These are phyloP conservation scores for Rambutsinella grinnellia DNA, from an alignment of 2,888 invertebrate species.

Conservation along the genomic window DNA sequence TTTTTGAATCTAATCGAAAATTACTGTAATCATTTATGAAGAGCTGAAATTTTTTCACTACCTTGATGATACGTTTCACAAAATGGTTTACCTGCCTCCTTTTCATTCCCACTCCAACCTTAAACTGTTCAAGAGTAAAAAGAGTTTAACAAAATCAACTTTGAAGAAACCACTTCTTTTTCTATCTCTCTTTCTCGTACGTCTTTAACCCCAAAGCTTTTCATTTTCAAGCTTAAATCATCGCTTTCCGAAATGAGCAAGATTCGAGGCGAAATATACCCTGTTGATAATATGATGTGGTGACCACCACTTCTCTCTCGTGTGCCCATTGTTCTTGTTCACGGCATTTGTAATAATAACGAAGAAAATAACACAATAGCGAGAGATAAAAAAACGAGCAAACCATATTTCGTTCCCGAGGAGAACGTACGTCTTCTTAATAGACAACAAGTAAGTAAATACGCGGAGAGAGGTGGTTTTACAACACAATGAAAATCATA, in stretches of 20 bases:
- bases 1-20: constrained; percentile 65
- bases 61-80: constrained; percentile 66
- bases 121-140: constrained; percentile 54
- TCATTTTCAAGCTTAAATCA: constrained; percentile 26
- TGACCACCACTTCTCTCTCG: constrained; percentile 54
- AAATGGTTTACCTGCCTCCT: constrained; percentile 59
- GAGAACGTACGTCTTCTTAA: background rate
- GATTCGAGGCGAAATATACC: constrained; percentile 23
- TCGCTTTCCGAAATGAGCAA: constrained; percentile 26
- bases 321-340: constrained; percentile 57
- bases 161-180: constrained; percentile 29
- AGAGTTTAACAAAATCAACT: constrained; percentile 56
- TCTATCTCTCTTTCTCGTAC: constrained; percentile 19
- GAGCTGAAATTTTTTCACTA: constrained; percentile 67
- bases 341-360: constrained; percentile 48
- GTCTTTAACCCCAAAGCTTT: constrained; percentile 42
- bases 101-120: constrained; percentile 64
- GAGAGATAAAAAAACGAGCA: background rate
- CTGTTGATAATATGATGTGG: constrained; percentile 40
- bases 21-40: constrained; percentile 67
- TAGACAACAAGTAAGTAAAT: background rate
- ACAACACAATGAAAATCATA: constrained; percentile 51
- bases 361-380: constrained; percentile 45
- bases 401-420: constrained; percentile 26
- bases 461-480: constrained; percentile 27